Evolutionary conservation across 2,113 vertebrate species (phyloP).

Genomic region (Lepus europaeus): DNA sequence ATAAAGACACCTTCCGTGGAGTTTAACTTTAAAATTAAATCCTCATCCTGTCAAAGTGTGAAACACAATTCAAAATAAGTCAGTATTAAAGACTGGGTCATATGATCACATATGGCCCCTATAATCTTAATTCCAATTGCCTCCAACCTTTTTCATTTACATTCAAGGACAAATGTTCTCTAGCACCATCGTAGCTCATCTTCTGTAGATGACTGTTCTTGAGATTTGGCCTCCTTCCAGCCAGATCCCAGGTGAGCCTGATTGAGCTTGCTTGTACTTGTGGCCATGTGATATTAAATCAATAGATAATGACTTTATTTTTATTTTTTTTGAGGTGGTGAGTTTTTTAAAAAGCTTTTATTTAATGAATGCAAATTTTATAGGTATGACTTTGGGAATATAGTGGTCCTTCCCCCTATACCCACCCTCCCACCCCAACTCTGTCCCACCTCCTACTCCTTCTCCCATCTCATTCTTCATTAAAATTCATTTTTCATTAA

Average conservation of each 20-base stretch:
- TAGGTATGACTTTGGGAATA: too few species aligned
- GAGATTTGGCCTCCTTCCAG: slow-evolving; percentile 48
- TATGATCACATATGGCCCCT: slow-evolving; percentile 20
- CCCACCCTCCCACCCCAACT: too few species aligned
- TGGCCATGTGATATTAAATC: slow-evolving; percentile 51
- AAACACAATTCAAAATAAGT: slow-evolving; percentile 64
- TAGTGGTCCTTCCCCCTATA: too few species aligned
- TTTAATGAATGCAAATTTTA: too few species aligned
- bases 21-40: slow-evolving; percentile 38
- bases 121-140: not conserved
- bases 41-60: slow-evolving; percentile 51
- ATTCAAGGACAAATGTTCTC: slow-evolving; percentile 49
- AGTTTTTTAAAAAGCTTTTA: too few species aligned
- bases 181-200: not conserved
- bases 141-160: not conserved
- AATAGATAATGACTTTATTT: not conserved
- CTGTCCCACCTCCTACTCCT: too few species aligned
- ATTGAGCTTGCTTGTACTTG: slow-evolving; percentile 18
- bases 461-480: too few species aligned
- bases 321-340: too few species aligned
- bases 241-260: slow-evolving; percentile 48
- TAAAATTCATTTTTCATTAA: too few species aligned
- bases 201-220: slow-evolving; percentile 39
- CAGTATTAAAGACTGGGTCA: slow-evolving; percentile 45
- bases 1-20: slow-evolving; percentile 1